A percentile compares a stretch with the other conserved stretches of the same genome.
These are phyloP conservation scores for Panonychus citri DNA, from an alignment of 1,140 invertebrate genomes.

Conservation along the genomic window DNA sequence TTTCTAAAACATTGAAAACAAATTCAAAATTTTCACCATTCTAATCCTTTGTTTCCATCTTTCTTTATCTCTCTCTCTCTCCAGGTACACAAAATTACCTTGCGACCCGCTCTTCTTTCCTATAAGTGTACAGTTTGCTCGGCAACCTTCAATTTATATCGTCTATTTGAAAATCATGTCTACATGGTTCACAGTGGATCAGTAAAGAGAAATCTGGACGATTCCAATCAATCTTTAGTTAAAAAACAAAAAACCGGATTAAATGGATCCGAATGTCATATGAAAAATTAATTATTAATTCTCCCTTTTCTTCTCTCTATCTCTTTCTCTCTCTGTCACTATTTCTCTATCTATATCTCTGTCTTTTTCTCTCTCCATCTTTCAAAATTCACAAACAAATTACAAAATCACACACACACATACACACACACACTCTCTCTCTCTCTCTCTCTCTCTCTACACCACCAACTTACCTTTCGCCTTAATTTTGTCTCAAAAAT, in stretches of 20 bases:
- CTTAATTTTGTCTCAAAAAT: no score
- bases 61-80: neutral
- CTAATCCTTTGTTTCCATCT: neutral
- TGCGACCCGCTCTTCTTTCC: slow-evolving; percentile 70
- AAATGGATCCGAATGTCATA: neutral
- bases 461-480: no score
- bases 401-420: no score
- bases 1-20: no score
- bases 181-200: slow-evolving; percentile 55
- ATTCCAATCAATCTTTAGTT: neutral
- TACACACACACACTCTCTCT: no score
- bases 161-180: slow-evolving; percentile 78
- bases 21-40: no score
- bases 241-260: neutral
- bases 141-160: slow-evolving; percentile 80
- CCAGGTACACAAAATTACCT: slow-evolving; percentile 53
- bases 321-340: neutral
- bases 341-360: no score
- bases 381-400: no score
- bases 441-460: no score
- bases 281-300: neutral
- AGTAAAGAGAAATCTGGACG: slow-evolving; percentile 12
- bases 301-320: neutral
- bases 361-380: no score
- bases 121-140: slow-evolving; percentile 87